These are phyloP conservation scores for Pipistrellus pipistrellus DNA, from an alignment of 2,797 vertebrate species.

Conservation along the genomic window DNA sequence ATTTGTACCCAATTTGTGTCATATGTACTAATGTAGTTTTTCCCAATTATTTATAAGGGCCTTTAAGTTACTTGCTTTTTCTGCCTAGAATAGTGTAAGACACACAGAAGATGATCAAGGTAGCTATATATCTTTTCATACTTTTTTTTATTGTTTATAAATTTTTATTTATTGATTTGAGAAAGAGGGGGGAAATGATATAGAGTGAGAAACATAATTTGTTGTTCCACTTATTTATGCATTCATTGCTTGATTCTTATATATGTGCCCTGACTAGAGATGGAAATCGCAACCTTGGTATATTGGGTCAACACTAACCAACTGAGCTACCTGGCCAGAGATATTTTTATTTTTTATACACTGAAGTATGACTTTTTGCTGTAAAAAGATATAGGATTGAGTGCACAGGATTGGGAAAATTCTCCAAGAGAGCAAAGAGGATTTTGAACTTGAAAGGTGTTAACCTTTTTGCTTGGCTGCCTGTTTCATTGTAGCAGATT, in stretches of 20 bases:
- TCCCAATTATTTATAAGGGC: not conserved
- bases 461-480: not conserved
- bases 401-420: not conserved
- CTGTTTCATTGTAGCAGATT: not conserved
- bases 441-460: constrained; percentile 28
- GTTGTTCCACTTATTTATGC: not conserved
- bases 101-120: not conserved
- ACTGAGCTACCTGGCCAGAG: not conserved
- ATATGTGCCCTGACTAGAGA: not conserved
- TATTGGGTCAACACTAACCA: not conserved
- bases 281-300: not conserved
- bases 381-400: not conserved
- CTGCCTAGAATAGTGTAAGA: not conserved
- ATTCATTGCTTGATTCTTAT: not conserved
- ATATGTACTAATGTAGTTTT: not conserved
- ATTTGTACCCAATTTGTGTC: constrained; percentile 33
- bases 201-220: not conserved
- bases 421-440: not conserved
- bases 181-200: not conserved
- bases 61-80: not conserved
- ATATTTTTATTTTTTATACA: not conserved
- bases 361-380: constrained; percentile 23
- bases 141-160: not conserved
- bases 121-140: not conserved
- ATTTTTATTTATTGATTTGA: not conserved